Conservation (phyloP, 2,888 invertebrate species). For the Achlya flavicornis region DNA sequence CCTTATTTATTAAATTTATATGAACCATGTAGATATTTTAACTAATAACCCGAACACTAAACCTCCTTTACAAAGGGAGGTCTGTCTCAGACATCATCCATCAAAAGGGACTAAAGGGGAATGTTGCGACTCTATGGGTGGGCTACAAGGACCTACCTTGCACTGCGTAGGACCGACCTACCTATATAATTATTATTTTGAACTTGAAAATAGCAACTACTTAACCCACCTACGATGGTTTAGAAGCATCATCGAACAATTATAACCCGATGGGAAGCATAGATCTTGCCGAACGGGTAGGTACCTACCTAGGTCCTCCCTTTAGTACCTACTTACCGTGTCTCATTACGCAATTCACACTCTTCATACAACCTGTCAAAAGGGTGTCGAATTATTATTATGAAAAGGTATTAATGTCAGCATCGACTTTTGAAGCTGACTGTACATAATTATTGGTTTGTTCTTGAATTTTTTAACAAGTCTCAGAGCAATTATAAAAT, state of each 20-base stretch:
- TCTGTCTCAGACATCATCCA: slow-evolving; percentile 6
- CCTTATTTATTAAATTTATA: no score
- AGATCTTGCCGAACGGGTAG: neutral
- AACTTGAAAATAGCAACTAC: neutral
- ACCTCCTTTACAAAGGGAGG: neutral
- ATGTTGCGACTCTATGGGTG: neutral
- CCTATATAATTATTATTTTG: neutral
- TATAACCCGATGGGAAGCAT: no score
- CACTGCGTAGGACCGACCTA: neutral
- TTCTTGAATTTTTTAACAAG: slow-evolving; percentile 14
- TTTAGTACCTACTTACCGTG: no score
- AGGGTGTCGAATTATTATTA: no score
- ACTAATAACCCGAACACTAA: neutral
- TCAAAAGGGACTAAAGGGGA: neutral
- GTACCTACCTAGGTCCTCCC: neutral
- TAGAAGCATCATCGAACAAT: neutral
- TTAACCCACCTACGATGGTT: neutral
- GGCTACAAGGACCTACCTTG: neutral
- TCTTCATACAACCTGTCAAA: no score
- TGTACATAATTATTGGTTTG: neutral
- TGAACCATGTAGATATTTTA: no score
- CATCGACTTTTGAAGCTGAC: no score
- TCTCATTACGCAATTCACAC: no score
- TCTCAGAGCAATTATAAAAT: slow-evolving; percentile 45
- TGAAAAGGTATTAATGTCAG: no score